Evolutionary conservation across 2,888 invertebrate species (phyloP), one percentile per base, ranked within the genome.

Genomic region (Campaea margaritaria): DNA sequence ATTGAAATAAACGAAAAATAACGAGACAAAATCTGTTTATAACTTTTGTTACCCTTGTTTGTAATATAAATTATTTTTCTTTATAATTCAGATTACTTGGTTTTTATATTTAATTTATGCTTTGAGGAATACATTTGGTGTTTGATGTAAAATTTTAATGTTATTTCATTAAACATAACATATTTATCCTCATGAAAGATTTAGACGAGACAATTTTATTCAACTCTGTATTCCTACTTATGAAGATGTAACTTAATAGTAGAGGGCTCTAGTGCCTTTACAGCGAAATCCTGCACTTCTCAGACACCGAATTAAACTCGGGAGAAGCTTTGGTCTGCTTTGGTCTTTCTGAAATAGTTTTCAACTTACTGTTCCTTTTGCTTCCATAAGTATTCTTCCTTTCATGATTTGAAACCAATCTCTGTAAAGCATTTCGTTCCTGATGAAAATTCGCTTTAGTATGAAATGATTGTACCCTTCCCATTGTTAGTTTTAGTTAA

Each of bases 271-370:
- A 61, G 46, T 42, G 11, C 34, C 15, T 45, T 52, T 58, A 51
- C 57, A 53, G 51, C 28, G 31, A 64, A 67, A 49, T 53, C 63
- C 41, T 16, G 48, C 46, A 47, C 46, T 60, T 59, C 63, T 48
- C 60, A 49, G 56, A 62, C 64, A 56, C 58, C 54, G 57, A 64
- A 64, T 68, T 65, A 66, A 68, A 64, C 64, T 67, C 43, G 13
- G 16, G 55, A 42, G 38, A 61, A 58, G 47, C 45, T 53, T 53
- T 44, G 53, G 38, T 53, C 58, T 66, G 63, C 60, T 64, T 65
- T 56, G 61, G 66, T 67, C 67, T 61, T 67, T 67, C 60, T 58
- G 49, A 62, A 65, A 64, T 60, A 63, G 62, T 65, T 69, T 36
- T 11, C 58, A 55, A 47, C 62, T 65, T 58, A 64, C 58, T 57